These are phyloP conservation scores for Melipona beecheii DNA, from an alignment of 2,888 invertebrate genomes.

Conservation along the genomic window DNA sequence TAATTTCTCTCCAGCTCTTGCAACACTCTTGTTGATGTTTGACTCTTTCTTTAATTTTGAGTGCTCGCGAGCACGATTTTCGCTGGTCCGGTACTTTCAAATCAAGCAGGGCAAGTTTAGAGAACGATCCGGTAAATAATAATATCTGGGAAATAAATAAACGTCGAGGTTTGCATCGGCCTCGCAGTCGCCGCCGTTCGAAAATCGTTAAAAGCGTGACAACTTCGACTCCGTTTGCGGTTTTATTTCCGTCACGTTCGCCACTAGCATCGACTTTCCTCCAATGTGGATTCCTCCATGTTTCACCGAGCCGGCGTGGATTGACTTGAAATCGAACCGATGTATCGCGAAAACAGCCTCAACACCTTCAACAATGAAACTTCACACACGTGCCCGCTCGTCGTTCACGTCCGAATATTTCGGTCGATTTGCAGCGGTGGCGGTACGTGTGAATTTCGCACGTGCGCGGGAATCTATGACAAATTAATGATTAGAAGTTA, in stretches of 20 bases:
- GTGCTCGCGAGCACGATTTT: no score
- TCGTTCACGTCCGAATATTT: background rate
- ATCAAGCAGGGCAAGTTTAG: no score
- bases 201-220: background rate
- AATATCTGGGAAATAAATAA: no score
- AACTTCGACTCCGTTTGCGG: background rate
- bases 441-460: background rate
- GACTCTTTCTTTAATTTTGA: no score
- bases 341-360: constrained; percentile 11
- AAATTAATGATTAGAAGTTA: background rate
- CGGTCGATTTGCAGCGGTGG: background rate
- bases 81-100: no score
- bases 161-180: background rate
- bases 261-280: background rate
- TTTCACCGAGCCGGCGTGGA: constrained; percentile 24
- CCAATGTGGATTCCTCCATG: background rate
- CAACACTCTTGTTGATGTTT: no score
- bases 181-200: background rate
- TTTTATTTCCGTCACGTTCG: constrained; percentile 43
- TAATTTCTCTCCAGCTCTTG: no score
- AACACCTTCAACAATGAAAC: background rate
- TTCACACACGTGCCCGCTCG: background rate
- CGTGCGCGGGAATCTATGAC: no score
- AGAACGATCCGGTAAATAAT: no score
- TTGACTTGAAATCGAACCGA: constrained; percentile 33